Base-by-base conservation (phyloP, 2,888 invertebrate species). In the Papilio demoleus region DNA sequence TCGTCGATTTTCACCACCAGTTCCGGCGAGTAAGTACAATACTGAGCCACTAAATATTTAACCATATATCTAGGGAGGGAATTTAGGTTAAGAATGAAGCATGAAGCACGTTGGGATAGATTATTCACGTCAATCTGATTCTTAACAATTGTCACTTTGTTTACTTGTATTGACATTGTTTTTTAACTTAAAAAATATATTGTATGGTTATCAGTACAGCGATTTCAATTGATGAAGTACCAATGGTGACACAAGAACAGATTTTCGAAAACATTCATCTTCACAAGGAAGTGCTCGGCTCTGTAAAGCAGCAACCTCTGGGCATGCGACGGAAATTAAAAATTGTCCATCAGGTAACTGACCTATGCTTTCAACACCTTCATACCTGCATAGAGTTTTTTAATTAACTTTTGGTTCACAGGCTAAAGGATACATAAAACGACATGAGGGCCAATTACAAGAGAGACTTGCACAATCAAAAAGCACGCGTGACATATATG, bases 201-300 rank as follows among this genome's bases (percentile, higher is more conserved):
- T 75, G 65, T 70, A 31, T 31, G 56, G 63, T 67, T 68, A 70
- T 27, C 81, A 96, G 96, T 73, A 96, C 96, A 17, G 96, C 95
- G 14, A 95, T 96, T 79, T 96, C 96, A 1, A 93, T 96, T 84
- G 97, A 97, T 71, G 97, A 97, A 31, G 87, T 85, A 72, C 93
- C 94, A 69, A 88, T 89, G 47, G 95, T 95, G 74, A 95, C 95
- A 0, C 96, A 97, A 81, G 97, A 97, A 81, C 97, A 97, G 88
- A 97, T 98, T 74, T 96, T 96, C 81, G 97, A 97, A 86, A 98
- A 97, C 80, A 96, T 98, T 70, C 95, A 96, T 74, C 88, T 98
- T 38, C 98, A 98, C 86, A 98, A 98, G 84, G 98, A 98, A 86
- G 97, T 98, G 0, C 91, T 98, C 72, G 95, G 96, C 73, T 96